Evolutionary conservation across 2,888 invertebrate species (phyloP).

Genomic region (Pycnomerus fuliginosus): DNA sequence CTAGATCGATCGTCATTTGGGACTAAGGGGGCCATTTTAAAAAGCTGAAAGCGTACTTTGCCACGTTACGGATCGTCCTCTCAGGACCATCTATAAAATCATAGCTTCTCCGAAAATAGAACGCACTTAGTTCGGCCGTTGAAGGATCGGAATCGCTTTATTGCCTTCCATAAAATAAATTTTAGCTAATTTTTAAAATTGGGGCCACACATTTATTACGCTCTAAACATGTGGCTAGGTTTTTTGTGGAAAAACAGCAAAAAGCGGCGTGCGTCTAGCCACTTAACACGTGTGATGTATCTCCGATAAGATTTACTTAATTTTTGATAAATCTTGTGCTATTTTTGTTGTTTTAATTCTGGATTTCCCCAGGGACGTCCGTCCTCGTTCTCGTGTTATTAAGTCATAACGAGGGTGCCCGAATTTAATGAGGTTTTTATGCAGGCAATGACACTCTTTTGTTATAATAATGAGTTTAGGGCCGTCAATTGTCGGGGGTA

Average conservation of each 20-base stretch:
- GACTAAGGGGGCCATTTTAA: constrained; percentile 53
- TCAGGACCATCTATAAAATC: constrained; percentile 50
- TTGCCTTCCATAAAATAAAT: background rate
- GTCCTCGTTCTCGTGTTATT: constrained; percentile 40
- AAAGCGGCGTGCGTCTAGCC: constrained; percentile 2
- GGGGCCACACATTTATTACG: constrained; percentile 10
- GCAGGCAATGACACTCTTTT: constrained; percentile 54
- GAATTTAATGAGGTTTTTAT: constrained; percentile 55
- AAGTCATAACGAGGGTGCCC: constrained; percentile 47
- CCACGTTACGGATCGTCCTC: constrained; percentile 46
- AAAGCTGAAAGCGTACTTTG: constrained; percentile 55
- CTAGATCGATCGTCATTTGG: constrained; percentile 53
- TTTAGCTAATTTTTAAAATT: constrained; percentile 5
- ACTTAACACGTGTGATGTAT: constrained; percentile 11
- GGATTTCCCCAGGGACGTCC: constrained; percentile 36
- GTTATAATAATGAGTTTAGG: constrained; percentile 54
- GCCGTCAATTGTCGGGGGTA: constrained; percentile 51
- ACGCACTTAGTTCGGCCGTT: constrained; percentile 29
- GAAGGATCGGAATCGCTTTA: constrained; percentile 17
- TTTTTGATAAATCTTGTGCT: constrained; percentile 17
- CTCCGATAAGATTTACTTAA: constrained; percentile 11
- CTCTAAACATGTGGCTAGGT: constrained; percentile 6
- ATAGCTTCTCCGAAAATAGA: constrained; percentile 41
- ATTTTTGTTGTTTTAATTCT: too few species aligned
- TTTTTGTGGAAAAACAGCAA: constrained; percentile 6